Base-by-base conservation (phyloP, 92 coral and sea anemone genomes). In the Umimayanthus chanpuru region DNA sequence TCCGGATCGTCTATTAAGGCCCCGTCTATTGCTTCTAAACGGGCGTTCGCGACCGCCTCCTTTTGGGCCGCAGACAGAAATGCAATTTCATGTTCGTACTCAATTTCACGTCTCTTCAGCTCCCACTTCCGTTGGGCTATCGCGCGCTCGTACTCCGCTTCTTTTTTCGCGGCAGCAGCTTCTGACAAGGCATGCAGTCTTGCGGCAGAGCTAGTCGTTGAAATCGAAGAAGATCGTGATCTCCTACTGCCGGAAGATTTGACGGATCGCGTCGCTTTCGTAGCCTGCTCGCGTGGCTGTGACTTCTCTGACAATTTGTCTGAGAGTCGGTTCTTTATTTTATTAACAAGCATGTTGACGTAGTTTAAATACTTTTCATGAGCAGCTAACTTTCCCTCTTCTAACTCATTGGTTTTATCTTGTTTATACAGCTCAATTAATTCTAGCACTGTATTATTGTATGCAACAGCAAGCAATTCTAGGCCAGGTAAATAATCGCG, bases 81-180 rank as follows among this genome's bases (percentile, higher is more conserved):
- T 32, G 81, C 81, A 36, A 77, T 77, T 21, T 77, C 58, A 32
- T 43, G 77, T 79, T 92, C 92, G 65, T 73, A 85, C 28, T 92
- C 94, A 6, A 92, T 92, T 76, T 92, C 94, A 82, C 55, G 53
- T 75, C 36, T 65, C 44, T 88, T 89, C 32, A 89, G 85, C 29
- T 82, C 85, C 53, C 38, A 84, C 73, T 89, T 89, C 32, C 70
- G 82, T 41, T 79, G 81, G 21, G 90, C 92, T 6, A 79, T 78
- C 77, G 65, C 56, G 23, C 72, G 50, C 39, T 89, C 85, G 30
- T 73, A 84, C 72, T 89, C 88, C 44, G 89, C 88, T 58, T 64
- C 81, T 68, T 89, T 78, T 84, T 74, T 89, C 8, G 88, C 91
- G 40, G 91, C 91, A 84, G 91, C 91, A n/a, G 88, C 88, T 89